phyloP scores from a whole-genome alignment of 2,797 vertebrate species.

The Artibeus jamaicensis region DNA sequence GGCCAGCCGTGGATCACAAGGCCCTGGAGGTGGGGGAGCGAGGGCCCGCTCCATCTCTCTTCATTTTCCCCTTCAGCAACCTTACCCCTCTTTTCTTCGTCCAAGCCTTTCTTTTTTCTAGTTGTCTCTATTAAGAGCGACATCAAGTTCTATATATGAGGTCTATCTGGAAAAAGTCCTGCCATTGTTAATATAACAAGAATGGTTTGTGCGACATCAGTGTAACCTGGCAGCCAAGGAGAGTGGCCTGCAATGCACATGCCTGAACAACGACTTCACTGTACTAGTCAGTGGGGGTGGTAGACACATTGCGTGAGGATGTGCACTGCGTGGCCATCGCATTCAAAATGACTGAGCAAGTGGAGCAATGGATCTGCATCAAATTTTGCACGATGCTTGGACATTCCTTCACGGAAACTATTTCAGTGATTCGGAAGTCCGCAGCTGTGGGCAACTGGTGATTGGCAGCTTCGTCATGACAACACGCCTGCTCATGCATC shows the following conservation, averaged over 20 bases:
- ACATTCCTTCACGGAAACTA: neutral
- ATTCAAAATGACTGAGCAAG: neutral
- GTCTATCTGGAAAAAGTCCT: neutral
- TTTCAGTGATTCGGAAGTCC: neutral
- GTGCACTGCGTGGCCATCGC: neutral
- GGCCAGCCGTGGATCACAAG: neutral
- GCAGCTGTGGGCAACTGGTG: neutral
- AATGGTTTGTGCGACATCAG: neutral
- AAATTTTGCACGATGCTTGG: neutral
- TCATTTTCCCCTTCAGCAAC: neutral
- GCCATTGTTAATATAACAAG: neutral
- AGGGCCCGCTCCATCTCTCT: neutral
- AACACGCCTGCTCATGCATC: neutral
- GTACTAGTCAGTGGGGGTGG: neutral
- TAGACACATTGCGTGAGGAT: neutral
- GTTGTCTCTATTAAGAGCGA: neutral
- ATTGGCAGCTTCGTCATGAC: neutral
- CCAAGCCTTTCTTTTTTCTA: neutral
- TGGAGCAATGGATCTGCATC: neutral
- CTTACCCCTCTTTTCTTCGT: neutral
- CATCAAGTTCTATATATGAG: neutral
- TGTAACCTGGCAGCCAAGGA: neutral
- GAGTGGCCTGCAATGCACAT: neutral
- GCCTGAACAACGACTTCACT: neutral
- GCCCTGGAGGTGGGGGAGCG: neutral